phyloP scores from a whole-genome alignment of 2,797 vertebrate species.

The Threskiornis aethiopicus region DNA sequence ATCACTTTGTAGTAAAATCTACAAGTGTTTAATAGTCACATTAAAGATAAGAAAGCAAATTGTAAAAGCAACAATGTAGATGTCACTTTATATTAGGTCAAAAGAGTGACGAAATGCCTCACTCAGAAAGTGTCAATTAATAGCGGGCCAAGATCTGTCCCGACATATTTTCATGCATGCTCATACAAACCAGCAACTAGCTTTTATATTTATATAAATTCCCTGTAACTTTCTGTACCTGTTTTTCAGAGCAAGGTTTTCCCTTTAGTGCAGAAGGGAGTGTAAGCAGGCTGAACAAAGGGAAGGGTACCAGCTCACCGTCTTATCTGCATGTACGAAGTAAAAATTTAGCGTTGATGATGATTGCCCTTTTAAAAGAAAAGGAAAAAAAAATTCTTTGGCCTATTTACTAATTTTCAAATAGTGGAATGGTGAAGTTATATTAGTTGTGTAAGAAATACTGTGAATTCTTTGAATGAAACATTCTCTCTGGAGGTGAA shows the following conservation, averaged over 20 bases:
- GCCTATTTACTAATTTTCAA: background rate
- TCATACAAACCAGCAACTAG: background rate
- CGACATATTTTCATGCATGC: background rate
- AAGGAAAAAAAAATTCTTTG: background rate
- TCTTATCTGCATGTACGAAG: background rate
- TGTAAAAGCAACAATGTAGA: background rate
- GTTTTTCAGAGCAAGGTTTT: background rate
- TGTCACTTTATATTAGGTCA: background rate
- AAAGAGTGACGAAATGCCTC: background rate
- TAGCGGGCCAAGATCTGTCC: background rate
- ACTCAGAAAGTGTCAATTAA: background rate
- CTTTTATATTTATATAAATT: background rate
- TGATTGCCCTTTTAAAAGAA: background rate
- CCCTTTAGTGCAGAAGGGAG: background rate
- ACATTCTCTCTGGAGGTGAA: background rate
- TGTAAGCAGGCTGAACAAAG: background rate
- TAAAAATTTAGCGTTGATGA: background rate
- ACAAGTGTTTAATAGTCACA: background rate
- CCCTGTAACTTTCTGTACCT: background rate
- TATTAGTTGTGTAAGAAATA: background rate
- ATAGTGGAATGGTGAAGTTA: background rate
- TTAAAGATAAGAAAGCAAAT: background rate
- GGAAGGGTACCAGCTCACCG: background rate
- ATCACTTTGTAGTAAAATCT: background rate
- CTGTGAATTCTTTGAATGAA: background rate